phyloP scores from a whole-genome alignment of 2,888 invertebrate species.

The Ferrisia virgata region DNA sequence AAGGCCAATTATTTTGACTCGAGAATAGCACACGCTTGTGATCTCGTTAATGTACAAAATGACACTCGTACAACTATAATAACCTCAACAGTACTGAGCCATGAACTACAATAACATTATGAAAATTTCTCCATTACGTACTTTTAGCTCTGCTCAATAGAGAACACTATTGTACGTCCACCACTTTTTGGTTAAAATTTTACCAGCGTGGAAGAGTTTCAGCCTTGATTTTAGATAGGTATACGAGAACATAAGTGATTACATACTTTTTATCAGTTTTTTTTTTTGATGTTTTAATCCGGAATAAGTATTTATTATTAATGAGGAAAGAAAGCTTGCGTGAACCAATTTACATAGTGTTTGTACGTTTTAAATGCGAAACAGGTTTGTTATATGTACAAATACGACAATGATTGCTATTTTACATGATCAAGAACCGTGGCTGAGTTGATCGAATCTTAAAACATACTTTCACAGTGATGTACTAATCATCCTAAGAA shows the following conservation, averaged over 20 bases:
- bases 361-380: not conserved
- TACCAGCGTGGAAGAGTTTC: no score
- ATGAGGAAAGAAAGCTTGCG: not conserved
- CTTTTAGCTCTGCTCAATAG: not conserved
- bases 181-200: not conserved
- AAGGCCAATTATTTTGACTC: constrained; percentile 9
- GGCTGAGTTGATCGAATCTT: not conserved
- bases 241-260: no score
- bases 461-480: not conserved
- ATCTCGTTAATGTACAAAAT: not conserved
- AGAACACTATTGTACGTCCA: not conserved
- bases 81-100: not conserved
- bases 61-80: not conserved
- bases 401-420: not conserved
- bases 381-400: not conserved
- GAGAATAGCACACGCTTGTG: not conserved
- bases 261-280: no score
- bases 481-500: not conserved
- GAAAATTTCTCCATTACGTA: not conserved
- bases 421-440: not conserved
- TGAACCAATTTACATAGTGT: no score
- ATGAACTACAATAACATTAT: not conserved
- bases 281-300: not conserved
- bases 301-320: not conserved
- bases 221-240: no score